Percentiles rank a stretch among this genome's conserved stretches.
These are phyloP conservation scores for Hippoglossus stenolepis DNA, from an alignment of 2,113 vertebrate genomes.

Conservation along the genomic window DNA sequence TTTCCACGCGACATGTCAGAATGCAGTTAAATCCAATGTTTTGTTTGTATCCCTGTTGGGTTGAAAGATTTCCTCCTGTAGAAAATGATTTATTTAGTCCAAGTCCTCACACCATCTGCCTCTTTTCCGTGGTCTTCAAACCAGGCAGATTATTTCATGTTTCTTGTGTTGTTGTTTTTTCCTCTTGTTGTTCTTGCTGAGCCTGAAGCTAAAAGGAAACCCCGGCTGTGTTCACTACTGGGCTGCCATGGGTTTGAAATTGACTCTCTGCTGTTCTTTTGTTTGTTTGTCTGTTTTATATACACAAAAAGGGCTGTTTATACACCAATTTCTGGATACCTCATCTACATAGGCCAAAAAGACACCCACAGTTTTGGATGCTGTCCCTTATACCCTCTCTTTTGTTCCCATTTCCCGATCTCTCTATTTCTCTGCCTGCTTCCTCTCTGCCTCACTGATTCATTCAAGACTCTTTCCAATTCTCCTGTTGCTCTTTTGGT, in stretches of 20 bases:
- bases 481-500: conserved; percentile 67
- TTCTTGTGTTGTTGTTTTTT: neutral
- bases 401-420: neutral
- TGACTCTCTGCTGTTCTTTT: conserved; percentile 7
- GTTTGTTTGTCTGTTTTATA: neutral
- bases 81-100: conserved; percentile 44
- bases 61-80: conserved; percentile 30
- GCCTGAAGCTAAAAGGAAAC: conserved; percentile 56
- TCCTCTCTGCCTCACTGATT: conserved; percentile 30
- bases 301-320: conserved; percentile 24
- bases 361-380: conserved; percentile 32
- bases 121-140: conserved; percentile 36
- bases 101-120: conserved; percentile 32
- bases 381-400: conserved; percentile 36
- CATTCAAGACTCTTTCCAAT: conserved; percentile 48
- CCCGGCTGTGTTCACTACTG: conserved; percentile 21
- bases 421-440: conserved; percentile 32
- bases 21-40: conserved; percentile 16
- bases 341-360: neutral
- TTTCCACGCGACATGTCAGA: neutral
- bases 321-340: conserved; percentile 25
- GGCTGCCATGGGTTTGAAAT: conserved; percentile 27
- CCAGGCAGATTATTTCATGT: conserved; percentile 31
- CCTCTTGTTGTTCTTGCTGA: conserved; percentile 31
- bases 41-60: conserved; percentile 24